Evolutionary conservation across 1,140 invertebrate species (phyloP).

Genomic region (Lepidurus packardi): DNA sequence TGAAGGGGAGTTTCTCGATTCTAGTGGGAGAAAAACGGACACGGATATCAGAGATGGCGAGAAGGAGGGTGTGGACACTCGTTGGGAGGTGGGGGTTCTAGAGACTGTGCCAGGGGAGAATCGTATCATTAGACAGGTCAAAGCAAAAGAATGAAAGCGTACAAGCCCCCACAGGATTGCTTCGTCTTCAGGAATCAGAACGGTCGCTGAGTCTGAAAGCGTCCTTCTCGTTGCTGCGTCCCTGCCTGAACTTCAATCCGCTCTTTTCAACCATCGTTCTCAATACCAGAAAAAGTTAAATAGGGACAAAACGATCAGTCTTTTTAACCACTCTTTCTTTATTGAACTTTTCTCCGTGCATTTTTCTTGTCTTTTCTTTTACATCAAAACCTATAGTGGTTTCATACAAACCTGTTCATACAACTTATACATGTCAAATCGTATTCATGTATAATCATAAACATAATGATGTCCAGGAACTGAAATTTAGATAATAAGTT

Average conservation of each 20-base stretch:
- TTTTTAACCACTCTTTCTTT: not conserved
- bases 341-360: not conserved
- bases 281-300: not conserved
- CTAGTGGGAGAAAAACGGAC: not conserved
- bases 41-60: not conserved
- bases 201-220: not conserved
- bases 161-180: slow-evolving; percentile 17
- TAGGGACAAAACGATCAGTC: not conserved
- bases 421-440: too few species aligned
- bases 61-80: not conserved
- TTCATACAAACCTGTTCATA: too few species aligned
- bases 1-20: not conserved
- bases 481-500: too few species aligned
- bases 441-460: too few species aligned
- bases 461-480: too few species aligned
- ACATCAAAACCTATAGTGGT: too few species aligned
- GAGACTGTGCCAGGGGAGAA: slow-evolving; percentile 11
- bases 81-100: not conserved
- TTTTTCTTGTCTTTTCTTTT: too few species aligned
- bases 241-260: not conserved
- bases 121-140: slow-evolving; percentile 21
- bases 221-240: not conserved
- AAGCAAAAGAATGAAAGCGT: slow-evolving; percentile 15
- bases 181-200: not conserved
- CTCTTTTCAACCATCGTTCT: not conserved